Percentiles rank a stretch among this genome's conserved stretches.
Conservation (phyloP, 2,888 invertebrate genomes). For the Silvanus unidentatus region DNA sequence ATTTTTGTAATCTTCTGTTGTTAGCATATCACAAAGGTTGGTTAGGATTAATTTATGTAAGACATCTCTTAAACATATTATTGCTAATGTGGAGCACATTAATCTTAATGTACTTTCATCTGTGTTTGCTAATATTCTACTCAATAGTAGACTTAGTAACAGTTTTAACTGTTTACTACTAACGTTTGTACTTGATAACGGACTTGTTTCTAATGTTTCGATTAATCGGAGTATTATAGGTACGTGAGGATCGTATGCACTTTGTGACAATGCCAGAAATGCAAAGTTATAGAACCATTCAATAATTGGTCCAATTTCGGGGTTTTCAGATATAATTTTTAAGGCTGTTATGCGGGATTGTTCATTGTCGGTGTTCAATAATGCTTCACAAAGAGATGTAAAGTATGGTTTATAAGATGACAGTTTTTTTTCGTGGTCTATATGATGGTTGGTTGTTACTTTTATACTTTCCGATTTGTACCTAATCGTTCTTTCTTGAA, state of each 20-base stretch:
- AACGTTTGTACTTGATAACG: conserved; percentile 52
- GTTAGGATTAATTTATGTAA: too few relatives aligned
- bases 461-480: conserved; percentile 27
- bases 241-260: conserved; percentile 39
- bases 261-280: conserved; percentile 53
- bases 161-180: conserved; percentile 49
- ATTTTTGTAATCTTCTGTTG: too few relatives aligned
- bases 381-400: too few relatives aligned
- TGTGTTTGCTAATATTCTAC: conserved; percentile 27
- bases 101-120: conserved; percentile 30
- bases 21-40: too few relatives aligned
- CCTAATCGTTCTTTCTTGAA: conserved; percentile 23
- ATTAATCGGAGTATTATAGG: conserved; percentile 49
- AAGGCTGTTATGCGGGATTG: conserved; percentile 36
- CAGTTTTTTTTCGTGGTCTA: too few relatives aligned
- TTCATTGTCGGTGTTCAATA: conserved; percentile 17
- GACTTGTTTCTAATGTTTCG: conserved; percentile 52
- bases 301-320: conserved; percentile 53
- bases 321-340: conserved; percentile 50
- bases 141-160: conserved; percentile 30
- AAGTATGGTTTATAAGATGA: too few relatives aligned
- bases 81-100: conserved; percentile 37
- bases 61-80: conserved; percentile 31
- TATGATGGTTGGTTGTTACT: conserved; percentile 27
- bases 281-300: conserved; percentile 55